Percentiles rank a stretch among this genome's conserved stretches.
Conservation (phyloP, 2,113 vertebrate genomes). For the Perca fluviatilis region DNA sequence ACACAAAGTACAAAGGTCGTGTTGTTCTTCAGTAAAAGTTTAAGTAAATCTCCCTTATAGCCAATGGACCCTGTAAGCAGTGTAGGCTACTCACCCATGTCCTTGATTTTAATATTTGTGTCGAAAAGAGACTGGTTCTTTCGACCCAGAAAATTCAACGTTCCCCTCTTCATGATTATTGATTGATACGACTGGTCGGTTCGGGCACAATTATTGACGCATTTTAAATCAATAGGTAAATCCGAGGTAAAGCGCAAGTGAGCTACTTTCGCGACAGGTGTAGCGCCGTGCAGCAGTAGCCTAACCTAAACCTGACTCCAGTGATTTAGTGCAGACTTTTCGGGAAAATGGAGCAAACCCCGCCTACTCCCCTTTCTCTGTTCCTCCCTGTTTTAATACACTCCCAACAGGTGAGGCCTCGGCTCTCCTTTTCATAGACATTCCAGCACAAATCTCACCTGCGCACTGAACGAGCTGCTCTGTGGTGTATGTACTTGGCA, state of each 20-base stretch:
- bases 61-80: not conserved
- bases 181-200: not conserved
- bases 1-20: slow-evolving; percentile 64
- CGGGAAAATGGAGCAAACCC: slow-evolving; percentile 69
- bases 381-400: slow-evolving; percentile 47
- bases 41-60: not conserved
- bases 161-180: slow-evolving; percentile 78
- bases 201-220: slow-evolving; percentile 33
- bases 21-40: not conserved
- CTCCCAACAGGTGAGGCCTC: slow-evolving; percentile 74
- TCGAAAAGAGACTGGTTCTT: slow-evolving; percentile 82
- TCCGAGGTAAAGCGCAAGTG: slow-evolving; percentile 40
- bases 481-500: too few relatives aligned
- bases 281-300: not conserved
- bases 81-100: slow-evolving; percentile 80
- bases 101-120: slow-evolving; percentile 76
- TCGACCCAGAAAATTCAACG: slow-evolving; percentile 75
- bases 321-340: slow-evolving; percentile 40
- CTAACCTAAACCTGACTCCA: slow-evolving; percentile 1
- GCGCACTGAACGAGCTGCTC: not conserved
- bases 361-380: slow-evolving; percentile 54
- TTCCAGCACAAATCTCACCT: slow-evolving; percentile 56
- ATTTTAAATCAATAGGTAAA: slow-evolving; percentile 44
- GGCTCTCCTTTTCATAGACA: slow-evolving; percentile 36
- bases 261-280: slow-evolving; percentile 52